These are phyloP conservation scores for Drosophila emarginata DNA, from an alignment of 2,888 invertebrate genomes.

Conservation along the genomic window DNA sequence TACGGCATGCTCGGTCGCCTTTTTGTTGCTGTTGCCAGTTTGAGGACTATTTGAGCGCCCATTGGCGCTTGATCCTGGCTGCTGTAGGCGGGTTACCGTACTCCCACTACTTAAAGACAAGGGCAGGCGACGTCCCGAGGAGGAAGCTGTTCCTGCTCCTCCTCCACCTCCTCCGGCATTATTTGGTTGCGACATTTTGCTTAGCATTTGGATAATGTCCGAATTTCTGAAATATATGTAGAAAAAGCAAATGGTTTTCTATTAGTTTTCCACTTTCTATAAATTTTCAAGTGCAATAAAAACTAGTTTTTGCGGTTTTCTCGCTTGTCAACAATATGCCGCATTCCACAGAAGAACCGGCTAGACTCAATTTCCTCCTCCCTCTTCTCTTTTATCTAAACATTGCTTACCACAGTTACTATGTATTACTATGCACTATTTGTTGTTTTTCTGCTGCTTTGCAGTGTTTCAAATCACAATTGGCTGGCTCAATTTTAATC, in stretches of 20 bases:
- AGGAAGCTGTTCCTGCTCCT: constrained; percentile 11
- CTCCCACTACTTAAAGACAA: constrained; percentile 43
- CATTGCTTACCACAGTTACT: constrained; percentile 46
- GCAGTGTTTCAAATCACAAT: constrained; percentile 58
- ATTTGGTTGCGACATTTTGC: constrained; percentile 76
- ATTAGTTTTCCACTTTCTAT: constrained; percentile 12
- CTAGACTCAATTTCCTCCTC: constrained; percentile 20
- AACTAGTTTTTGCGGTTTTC: constrained; percentile 47
- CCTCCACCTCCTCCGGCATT: constrained; percentile 44
- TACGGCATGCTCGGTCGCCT: constrained; percentile 34
- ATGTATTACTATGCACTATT: neutral
- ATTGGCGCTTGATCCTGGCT: constrained; percentile 46
- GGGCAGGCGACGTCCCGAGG: constrained; percentile 60
- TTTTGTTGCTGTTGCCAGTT: constrained; percentile 39
- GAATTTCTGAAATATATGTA: neutral
- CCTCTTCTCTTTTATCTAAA: neutral
- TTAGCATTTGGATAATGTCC: constrained; percentile 61
- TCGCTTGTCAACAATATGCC: constrained; percentile 32
- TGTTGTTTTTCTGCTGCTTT: constrained; percentile 21
- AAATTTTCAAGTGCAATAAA: constrained; percentile 42
- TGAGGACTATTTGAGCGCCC: constrained; percentile 64
- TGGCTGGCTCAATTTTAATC: constrained; percentile 27
- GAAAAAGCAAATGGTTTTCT: neutral
- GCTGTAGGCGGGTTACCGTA: constrained; percentile 51
- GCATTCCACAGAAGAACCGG: constrained; percentile 64